Percentiles rank a stretch among this genome's conserved stretches.
These are phyloP conservation scores for Cossypha niveicapilla DNA, from an alignment of 2,797 vertebrate species.

Conservation along the genomic window DNA sequence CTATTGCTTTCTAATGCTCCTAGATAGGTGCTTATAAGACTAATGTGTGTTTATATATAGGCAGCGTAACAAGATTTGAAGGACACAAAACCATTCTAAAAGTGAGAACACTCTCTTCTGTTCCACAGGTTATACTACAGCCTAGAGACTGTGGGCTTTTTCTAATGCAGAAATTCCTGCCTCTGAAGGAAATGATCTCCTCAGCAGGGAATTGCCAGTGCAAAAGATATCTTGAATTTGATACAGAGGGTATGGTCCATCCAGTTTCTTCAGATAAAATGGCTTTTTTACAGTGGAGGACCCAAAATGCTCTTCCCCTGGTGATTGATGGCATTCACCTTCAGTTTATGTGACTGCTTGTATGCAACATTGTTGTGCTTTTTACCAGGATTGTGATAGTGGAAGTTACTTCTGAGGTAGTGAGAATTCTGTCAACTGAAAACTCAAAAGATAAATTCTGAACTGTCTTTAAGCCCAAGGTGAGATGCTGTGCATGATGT, in stretches of 20 bases:
- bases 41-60: slow-evolving; percentile 1
- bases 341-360: slow-evolving; percentile 25
- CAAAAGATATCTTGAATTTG: slow-evolving; percentile 69
- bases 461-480: not conserved
- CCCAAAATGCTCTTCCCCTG: slow-evolving; percentile 53
- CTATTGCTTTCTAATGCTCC: not conserved
- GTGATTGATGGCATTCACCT: slow-evolving; percentile 19
- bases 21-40: not conserved
- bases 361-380: not conserved
- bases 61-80: slow-evolving; percentile 10
- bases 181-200: slow-evolving; percentile 64
- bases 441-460: not conserved
- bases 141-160: slow-evolving; percentile 61
- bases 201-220: slow-evolving; percentile 63
- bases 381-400: not conserved
- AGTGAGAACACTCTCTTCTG: slow-evolving; percentile 65
- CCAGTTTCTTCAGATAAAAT: slow-evolving; percentile 63
- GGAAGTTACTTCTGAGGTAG: not conserved
- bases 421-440: not conserved
- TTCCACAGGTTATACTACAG: slow-evolving; percentile 66
- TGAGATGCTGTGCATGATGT: slow-evolving; percentile 1
- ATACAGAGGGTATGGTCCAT: slow-evolving; percentile 56
- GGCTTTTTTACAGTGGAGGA: slow-evolving; percentile 56
- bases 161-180: slow-evolving; percentile 67
- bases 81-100: slow-evolving; percentile 42